Evolutionary conservation across 2,797 vertebrate genomes (phyloP).

Genomic region (Bradypodion ventrale): DNA sequence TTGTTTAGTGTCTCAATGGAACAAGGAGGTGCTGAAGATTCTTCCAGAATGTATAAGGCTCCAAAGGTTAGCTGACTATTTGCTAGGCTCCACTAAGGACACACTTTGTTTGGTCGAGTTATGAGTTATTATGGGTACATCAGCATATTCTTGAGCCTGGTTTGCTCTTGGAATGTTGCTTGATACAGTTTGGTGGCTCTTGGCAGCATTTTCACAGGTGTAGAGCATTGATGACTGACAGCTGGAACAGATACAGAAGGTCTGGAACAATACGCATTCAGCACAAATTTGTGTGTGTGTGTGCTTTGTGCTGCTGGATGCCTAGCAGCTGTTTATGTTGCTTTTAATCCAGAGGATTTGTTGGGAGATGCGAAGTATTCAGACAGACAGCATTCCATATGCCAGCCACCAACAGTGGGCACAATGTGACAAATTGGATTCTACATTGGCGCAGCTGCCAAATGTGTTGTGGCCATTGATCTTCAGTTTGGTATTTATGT

Average conservation of each 20-base stretch:
- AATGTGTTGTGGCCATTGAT: background rate
- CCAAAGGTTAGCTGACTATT: background rate
- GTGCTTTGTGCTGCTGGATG: no score
- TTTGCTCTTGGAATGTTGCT: background rate
- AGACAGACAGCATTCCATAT: conserved; percentile 33
- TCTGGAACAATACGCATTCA: background rate
- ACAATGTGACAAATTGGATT: background rate
- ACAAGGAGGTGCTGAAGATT: background rate
- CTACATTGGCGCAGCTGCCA: background rate
- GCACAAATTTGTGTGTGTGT: conserved; percentile 25
- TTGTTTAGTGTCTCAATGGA: background rate
- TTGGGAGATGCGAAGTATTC: conserved; percentile 48
- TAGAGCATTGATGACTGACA: background rate
- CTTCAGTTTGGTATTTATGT: background rate
- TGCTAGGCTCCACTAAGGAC: background rate
- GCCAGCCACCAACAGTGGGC: background rate
- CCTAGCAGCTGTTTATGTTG: conserved; percentile 46
- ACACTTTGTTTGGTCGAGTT: background rate
- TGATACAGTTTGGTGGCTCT: background rate
- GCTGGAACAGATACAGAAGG: conserved; percentile 19
- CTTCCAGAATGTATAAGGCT: background rate
- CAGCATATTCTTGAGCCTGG: background rate
- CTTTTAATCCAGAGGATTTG: conserved; percentile 58
- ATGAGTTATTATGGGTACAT: background rate
- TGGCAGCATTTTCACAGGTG: background rate